Evolutionary conservation across 2,888 invertebrate species (phyloP).

Genomic region (Drosophila mercatorum): DNA sequence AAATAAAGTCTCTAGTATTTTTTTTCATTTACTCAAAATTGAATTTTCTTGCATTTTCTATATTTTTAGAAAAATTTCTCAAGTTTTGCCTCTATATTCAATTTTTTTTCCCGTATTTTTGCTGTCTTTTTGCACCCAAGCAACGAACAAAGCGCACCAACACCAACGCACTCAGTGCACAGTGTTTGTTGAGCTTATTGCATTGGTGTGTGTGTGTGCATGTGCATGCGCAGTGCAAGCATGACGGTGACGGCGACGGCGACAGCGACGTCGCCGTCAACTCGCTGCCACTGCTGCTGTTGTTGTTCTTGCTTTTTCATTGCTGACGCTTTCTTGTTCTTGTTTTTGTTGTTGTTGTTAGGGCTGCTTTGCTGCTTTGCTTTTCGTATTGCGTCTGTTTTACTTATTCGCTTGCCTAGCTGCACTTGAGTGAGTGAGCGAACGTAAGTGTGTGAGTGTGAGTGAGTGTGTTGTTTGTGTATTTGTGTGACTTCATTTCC

Average conservation of each 20-base stretch:
- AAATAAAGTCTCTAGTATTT: conserved; percentile 1
- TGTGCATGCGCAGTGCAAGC: conserved; percentile 77
- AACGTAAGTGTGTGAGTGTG: conserved; percentile 14
- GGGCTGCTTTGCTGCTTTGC: conserved; percentile 50
- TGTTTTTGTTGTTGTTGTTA: conserved; percentile 45
- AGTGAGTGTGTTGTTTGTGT: conserved; percentile 36
- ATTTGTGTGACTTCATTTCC: conserved; percentile 83
- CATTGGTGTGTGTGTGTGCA: conserved; percentile 50
- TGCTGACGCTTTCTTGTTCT: conserved; percentile 54
- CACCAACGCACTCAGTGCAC: conserved; percentile 42
- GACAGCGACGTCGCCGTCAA: conserved; percentile 23
- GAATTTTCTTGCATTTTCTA: conserved; percentile 12
- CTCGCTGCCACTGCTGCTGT: conserved; percentile 50
- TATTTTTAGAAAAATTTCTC: conserved; percentile 45
- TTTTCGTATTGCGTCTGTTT: conserved; percentile 43
- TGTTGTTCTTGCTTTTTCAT: conserved; percentile 52
- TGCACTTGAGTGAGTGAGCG: conserved; percentile 50
- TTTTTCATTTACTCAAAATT: conserved; percentile 6
- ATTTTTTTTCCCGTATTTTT: conserved; percentile 15
- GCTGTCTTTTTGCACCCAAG: conserved; percentile 39
- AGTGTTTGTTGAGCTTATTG: conserved; percentile 23
- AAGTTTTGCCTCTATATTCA: conserved; percentile 36
- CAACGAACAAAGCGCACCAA: conserved; percentile 71
- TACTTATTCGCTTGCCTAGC: conserved; percentile 66
- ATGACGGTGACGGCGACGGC: conserved; percentile 11